Conservation (phyloP, 1,140 invertebrate genomes). For the Vanessa atalanta region DNA sequence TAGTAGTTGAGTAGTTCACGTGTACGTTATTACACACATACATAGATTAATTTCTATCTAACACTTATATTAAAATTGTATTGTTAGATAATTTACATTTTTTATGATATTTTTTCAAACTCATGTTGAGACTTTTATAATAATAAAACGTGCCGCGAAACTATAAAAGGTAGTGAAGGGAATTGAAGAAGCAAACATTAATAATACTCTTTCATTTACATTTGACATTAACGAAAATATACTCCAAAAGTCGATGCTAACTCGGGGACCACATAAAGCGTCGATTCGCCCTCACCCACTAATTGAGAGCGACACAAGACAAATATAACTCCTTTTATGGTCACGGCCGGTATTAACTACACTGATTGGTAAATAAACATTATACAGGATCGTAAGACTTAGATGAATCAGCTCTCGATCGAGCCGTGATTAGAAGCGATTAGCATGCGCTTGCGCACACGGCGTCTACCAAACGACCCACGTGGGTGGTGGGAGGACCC, state of each 20-base stretch:
- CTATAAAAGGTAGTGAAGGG: slow-evolving; percentile 60
- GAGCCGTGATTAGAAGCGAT: slow-evolving; percentile 75
- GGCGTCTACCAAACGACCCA: slow-evolving; percentile 47
- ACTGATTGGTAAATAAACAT: slow-evolving; percentile 77
- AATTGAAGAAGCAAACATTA: slow-evolving; percentile 71
- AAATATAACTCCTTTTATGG: slow-evolving; percentile 78
- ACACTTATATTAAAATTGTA: too few relatives aligned
- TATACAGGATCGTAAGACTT: slow-evolving; percentile 60
- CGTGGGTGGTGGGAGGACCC: slow-evolving; percentile 73
- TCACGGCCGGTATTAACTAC: slow-evolving; percentile 65
- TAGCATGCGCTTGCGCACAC: slow-evolving; percentile 68
- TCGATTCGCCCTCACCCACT: slow-evolving; percentile 70
- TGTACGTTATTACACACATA: too few relatives aligned
- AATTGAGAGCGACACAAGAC: slow-evolving; percentile 76
- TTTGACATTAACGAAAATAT: slow-evolving; percentile 73
- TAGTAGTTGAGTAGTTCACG: too few relatives aligned
- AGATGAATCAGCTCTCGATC: slow-evolving; percentile 76
- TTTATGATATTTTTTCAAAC: background rate
- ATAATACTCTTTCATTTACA: slow-evolving; percentile 73
- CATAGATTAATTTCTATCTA: too few relatives aligned
- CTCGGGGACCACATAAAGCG: slow-evolving; percentile 71
- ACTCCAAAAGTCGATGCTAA: slow-evolving; percentile 67
- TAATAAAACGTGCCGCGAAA: slow-evolving; percentile 29
- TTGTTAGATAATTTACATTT: too few relatives aligned
- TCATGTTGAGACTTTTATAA: slow-evolving; percentile 12